phyloP scores from a whole-genome alignment of 2,113 vertebrate genomes.

The Chitala chitala region DNA sequence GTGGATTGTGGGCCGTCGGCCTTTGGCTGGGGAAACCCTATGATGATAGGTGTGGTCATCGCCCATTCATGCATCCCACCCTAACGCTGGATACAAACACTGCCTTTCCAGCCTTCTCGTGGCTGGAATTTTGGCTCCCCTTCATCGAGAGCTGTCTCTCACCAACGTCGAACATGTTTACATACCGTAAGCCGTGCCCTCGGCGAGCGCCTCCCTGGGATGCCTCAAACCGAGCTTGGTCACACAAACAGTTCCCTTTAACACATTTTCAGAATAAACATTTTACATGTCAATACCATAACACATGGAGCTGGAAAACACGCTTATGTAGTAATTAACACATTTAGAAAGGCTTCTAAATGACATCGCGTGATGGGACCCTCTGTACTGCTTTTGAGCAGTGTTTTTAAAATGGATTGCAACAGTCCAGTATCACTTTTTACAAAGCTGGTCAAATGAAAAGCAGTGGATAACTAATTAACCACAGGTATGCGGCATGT shows the following conservation, averaged over 20 bases:
- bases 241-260: neutral
- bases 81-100: slow-evolving; percentile 50
- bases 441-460: too few species aligned
- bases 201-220: neutral
- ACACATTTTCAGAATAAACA: neutral
- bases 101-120: slow-evolving; percentile 25
- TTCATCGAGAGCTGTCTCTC: neutral
- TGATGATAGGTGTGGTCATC: slow-evolving; percentile 72
- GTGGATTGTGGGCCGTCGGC: slow-evolving; percentile 72
- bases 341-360: too few species aligned
- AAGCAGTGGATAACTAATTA: too few species aligned
- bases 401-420: too few species aligned
- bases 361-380: too few species aligned
- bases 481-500: too few species aligned
- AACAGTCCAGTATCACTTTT: too few species aligned
- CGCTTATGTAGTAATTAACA: too few species aligned
- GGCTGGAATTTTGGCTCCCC: neutral
- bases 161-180: neutral
- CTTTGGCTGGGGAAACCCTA: slow-evolving; percentile 63
- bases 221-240: neutral
- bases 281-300: neutral
- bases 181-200: neutral
- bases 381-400: too few species aligned
- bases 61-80: slow-evolving; percentile 37
- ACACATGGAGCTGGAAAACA: too few species aligned